Percentiles rank a stretch among this genome's conserved stretches.
These are phyloP conservation scores for Etheostoma cragini DNA, from an alignment of 2,113 vertebrate genomes.

Conservation along the genomic window DNA sequence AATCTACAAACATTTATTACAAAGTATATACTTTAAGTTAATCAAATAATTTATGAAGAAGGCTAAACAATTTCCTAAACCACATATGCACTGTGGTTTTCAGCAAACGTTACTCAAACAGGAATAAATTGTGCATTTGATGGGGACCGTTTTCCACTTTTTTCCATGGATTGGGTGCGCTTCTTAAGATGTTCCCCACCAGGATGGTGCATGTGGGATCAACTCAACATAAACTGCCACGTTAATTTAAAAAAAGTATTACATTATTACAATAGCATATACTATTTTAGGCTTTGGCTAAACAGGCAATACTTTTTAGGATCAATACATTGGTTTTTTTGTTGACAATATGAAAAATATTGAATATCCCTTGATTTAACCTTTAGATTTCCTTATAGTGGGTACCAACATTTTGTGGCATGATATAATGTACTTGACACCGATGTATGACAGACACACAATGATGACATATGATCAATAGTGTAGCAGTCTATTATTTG, in stretches of 20 bases:
- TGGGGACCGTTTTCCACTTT: neutral
- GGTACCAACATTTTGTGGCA: neutral
- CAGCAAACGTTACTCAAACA: neutral
- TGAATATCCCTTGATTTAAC: neutral
- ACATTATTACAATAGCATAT: too few species aligned
- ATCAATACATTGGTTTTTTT: slow-evolving; percentile 31
- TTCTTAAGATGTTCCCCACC: neutral
- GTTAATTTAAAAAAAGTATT: too few species aligned
- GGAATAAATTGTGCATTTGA: neutral
- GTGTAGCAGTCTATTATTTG: slow-evolving; percentile 9
- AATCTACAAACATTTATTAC: neutral
- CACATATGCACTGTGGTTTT: neutral
- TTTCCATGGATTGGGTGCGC: neutral
- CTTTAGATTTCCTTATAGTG: slow-evolving; percentile 7
- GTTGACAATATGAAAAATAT: slow-evolving; percentile 1
- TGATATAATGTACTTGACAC: slow-evolving; percentile 12
- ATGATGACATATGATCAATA: slow-evolving; percentile 45
- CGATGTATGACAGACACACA: neutral
- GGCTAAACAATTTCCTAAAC: neutral
- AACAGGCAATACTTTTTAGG: neutral
- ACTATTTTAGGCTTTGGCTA: neutral
- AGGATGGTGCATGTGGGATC: too few species aligned
- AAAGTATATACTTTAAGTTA: neutral
- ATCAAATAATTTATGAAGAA: neutral
- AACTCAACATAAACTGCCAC: neutral